Base-by-base conservation (phyloP, 2,797 vertebrate genomes). In the Leptodactylus fallax region DNA sequence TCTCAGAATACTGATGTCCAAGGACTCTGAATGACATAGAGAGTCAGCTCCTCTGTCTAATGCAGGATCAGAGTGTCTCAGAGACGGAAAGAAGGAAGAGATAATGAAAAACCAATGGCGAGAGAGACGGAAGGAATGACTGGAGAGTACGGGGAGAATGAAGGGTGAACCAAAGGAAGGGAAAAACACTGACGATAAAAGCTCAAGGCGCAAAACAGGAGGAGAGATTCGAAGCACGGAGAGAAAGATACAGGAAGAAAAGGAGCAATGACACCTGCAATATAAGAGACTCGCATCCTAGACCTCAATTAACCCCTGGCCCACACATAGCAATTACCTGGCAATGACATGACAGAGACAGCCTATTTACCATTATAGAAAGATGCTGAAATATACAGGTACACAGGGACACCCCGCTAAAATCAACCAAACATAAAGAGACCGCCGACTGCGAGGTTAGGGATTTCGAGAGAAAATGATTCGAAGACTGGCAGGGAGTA, bases 271-370 rank as follows among this genome's bases (percentile, higher is more conserved):
- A 78, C 81, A 84, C 67, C 87, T 51, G 53, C 81, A 69, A 76
- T 84, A 84, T 53, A 17, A 71, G 27, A 47, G 76, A 77, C 51
- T 83, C 72, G 49, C 60, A 82, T 63, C 17, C 81, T 7, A 56
- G 72, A 88, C 81, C 87, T 78, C 74, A 88, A 83, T 88, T 83
- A 88, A 83, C 87, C 87, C 67, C 74, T 49, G 47, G 72, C 74
- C 81, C 87, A 83, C 74, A 84, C 74, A 69, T 55, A 84, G 61
- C 61, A 83, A 87, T 87, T 87, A 87, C 72, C 72, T 83, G 81
- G 56, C 71, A 83, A 67, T 83, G 81, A 79, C 53, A 49, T 21
- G 55, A 58, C 16, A 85, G 76, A 80, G 76, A 86, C 77, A 69
- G 51, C 78, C 77, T 16, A 2, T 16, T 72, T 23, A 58, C 67